Percentiles rank a stretch among this genome's conserved stretches.
Conservation (phyloP, 2,888 invertebrate species). For the Rotaria magnacalcarata region DNA sequence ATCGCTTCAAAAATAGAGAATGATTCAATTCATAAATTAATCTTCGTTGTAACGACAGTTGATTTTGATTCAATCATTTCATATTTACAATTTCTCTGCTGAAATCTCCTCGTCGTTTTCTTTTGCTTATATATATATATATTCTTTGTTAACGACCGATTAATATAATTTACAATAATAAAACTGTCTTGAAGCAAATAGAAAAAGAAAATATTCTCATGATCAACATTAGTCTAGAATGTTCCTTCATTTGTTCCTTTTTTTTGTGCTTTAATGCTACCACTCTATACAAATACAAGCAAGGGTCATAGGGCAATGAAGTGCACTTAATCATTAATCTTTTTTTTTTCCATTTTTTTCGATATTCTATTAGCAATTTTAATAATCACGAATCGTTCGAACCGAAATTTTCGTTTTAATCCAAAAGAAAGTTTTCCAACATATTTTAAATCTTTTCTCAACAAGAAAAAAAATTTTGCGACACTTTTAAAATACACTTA, state of each 20-base stretch:
- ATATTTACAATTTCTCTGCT: too few species aligned
- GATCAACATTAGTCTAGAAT: not conserved
- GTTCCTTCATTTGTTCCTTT: not conserved
- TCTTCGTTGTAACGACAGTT: too few species aligned
- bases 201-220: not conserved
- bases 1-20: too few species aligned
- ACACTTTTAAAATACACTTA: not conserved
- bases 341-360: not conserved
- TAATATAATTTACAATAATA: too few species aligned
- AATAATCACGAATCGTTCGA: not conserved
- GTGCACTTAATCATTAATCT: not conserved
- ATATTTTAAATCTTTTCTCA: not conserved
- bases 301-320: not conserved
- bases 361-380: not conserved
- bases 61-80: too few species aligned
- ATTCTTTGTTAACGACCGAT: too few species aligned
- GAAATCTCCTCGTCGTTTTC: too few species aligned
- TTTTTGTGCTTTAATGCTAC: not conserved
- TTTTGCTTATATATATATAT: too few species aligned
- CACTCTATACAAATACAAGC: not conserved
- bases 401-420: not conserved
- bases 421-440: not conserved
- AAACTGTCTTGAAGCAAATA: not conserved
- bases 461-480: not conserved
- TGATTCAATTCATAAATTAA: too few species aligned